A percentile compares a stretch with the other conserved stretches of the same genome.
These are phyloP conservation scores for Protaetia brevitarsis DNA, from an alignment of 1,140 invertebrate genomes.

Conservation along the genomic window DNA sequence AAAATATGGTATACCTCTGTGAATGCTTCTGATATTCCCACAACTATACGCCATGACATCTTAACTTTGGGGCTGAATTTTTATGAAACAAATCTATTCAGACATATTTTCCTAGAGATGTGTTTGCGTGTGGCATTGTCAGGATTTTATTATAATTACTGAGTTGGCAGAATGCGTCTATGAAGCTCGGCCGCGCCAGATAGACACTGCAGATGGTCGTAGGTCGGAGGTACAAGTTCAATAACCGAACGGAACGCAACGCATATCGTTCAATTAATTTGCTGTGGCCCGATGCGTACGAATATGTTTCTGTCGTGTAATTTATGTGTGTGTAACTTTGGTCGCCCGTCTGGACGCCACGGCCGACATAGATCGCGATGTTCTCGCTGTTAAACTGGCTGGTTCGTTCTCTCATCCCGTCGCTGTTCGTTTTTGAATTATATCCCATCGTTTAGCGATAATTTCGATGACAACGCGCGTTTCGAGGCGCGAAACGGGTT, in stretches of 20 bases:
- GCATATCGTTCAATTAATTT: conserved; percentile 18
- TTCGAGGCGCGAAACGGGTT: background rate
- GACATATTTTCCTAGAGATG: background rate
- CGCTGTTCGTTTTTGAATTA: background rate
- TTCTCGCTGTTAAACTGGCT: background rate
- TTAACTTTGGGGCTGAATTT: too few species aligned
- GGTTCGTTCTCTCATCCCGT: background rate
- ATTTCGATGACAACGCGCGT: conserved; percentile 4
- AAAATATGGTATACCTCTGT: too few species aligned
- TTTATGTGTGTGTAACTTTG: background rate
- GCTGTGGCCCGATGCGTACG: background rate
- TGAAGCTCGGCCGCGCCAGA: background rate
- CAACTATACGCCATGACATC: too few species aligned
- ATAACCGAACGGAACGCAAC: conserved; percentile 18
- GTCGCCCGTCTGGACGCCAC: background rate
- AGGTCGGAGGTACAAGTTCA: conserved; percentile 25
- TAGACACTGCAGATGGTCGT: conserved; percentile 17
- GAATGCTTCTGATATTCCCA: too few species aligned
- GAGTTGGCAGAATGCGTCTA: background rate
- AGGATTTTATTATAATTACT: conserved; percentile 12
- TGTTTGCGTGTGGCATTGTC: background rate
- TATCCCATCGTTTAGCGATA: conserved; percentile 13
- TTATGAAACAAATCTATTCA: too few species aligned
- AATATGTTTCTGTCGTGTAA: conserved; percentile 9
- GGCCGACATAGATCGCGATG: background rate